Conservation (phyloP, 2,113 vertebrate species). For the Physeter macrocephalus region DNA sequence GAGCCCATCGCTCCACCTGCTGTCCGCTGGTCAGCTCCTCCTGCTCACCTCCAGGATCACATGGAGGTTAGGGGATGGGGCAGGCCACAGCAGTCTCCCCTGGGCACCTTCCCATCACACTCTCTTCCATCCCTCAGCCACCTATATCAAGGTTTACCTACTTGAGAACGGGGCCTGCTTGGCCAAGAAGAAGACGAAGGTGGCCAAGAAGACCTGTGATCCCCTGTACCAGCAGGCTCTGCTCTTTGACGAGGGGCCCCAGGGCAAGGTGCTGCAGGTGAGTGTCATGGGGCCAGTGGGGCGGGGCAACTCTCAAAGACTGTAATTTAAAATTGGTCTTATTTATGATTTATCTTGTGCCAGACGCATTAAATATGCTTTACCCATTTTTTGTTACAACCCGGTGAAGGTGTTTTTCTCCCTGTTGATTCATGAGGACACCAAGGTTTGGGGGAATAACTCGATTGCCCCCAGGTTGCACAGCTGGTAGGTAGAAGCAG, state of each 20-base stretch:
- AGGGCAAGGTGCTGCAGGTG: constrained; percentile 97
- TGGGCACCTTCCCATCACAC: neutral
- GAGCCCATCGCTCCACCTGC: neutral
- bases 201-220: constrained; percentile 92
- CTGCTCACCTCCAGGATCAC: neutral
- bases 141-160: constrained; percentile 96
- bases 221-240: constrained; percentile 95
- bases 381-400: neutral
- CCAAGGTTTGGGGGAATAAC: neutral
- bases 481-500: neutral
- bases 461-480: too few relatives aligned
- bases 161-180: constrained; percentile 94
- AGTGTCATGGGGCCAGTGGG: neutral
- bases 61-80: neutral
- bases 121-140: constrained; percentile 78
- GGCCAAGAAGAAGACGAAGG: constrained; percentile 98
- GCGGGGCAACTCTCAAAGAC: neutral
- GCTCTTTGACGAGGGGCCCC: constrained; percentile 95
- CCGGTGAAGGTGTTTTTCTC: neutral
- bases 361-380: neutral
- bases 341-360: neutral
- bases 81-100: neutral
- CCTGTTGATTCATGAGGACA: neutral
- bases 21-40: neutral
- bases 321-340: neutral